Conservation (phyloP, 2,797 vertebrate genomes). For the Ctenopoma kingsleyae region DNA sequence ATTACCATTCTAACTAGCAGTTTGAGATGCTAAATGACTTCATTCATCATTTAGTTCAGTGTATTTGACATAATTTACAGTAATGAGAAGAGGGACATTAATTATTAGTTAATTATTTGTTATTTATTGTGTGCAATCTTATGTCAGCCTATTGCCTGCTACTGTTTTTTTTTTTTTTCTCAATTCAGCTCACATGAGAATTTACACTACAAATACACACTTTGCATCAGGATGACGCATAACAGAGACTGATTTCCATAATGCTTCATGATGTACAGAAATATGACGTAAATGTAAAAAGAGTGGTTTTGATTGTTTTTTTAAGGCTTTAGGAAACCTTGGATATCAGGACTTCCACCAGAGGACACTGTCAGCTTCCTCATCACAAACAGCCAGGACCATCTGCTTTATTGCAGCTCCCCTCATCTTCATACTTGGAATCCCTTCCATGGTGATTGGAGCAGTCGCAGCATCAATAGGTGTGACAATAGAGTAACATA, state of each 20-base stretch:
- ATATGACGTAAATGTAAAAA: not conserved
- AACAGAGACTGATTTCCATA: no score
- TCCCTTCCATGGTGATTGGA: constrained; percentile 68
- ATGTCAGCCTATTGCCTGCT: not conserved
- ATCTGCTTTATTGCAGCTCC: constrained; percentile 64
- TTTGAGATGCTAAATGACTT: no score
- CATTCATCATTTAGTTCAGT: no score
- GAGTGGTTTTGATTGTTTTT: not conserved
- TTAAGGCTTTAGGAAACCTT: constrained; percentile 56
- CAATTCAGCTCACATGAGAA: no score
- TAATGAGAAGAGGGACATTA: no score
- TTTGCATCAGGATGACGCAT: no score
- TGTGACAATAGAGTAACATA: not conserved
- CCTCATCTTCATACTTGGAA: constrained; percentile 56
- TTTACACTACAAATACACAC: no score
- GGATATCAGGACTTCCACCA: constrained; percentile 74
- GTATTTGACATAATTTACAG: not conserved
- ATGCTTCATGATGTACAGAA: not conserved
- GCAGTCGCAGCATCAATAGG: constrained; percentile 72
- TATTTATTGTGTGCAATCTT: not conserved
- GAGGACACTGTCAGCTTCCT: constrained; percentile 65
- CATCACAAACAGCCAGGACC: constrained; percentile 58
- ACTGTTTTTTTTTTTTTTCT: not conserved
- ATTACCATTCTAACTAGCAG: no score
- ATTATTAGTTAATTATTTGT: not conserved